Conservation (phyloP, 2,113 vertebrate species). For the Channa maculata region DNA sequence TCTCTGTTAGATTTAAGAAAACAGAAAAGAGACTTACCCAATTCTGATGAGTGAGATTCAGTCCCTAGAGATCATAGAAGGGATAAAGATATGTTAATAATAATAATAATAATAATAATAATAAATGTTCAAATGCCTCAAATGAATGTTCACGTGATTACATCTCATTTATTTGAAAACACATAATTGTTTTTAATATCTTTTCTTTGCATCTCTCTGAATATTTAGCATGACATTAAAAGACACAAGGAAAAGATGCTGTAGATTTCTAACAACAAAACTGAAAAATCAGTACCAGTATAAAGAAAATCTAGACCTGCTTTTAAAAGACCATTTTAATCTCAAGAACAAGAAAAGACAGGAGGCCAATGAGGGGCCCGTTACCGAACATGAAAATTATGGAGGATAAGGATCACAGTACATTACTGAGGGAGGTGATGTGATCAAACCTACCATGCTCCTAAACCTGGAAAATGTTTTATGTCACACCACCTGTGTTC, state of each 20-base stretch:
- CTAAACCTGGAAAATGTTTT: neutral
- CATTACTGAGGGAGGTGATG: neutral
- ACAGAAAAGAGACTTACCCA: constrained; percentile 85
- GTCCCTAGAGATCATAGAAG: constrained; percentile 82
- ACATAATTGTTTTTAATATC: too few relatives aligned
- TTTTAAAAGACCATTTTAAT: neutral
- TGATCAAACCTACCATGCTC: neutral
- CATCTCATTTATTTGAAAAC: too few relatives aligned
- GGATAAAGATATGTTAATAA: too few relatives aligned
- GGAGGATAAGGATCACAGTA: neutral
- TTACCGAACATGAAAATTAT: neutral
- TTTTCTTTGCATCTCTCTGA: too few relatives aligned
- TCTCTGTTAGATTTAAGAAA: neutral
- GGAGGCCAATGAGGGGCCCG: neutral
- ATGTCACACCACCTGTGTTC: too few relatives aligned
- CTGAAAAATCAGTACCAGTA: neutral
- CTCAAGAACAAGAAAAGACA: neutral
- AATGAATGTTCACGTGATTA: too few relatives aligned
- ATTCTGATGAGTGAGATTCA: constrained; percentile 92
- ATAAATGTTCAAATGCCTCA: too few relatives aligned
- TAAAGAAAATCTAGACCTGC: neutral
- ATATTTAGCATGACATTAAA: too few relatives aligned
- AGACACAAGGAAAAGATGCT: too few relatives aligned
- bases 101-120: too few relatives aligned
- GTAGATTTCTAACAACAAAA: neutral